phyloP scores from a whole-genome alignment of 2,888 invertebrate genomes.

The Ischnura elegans region DNA sequence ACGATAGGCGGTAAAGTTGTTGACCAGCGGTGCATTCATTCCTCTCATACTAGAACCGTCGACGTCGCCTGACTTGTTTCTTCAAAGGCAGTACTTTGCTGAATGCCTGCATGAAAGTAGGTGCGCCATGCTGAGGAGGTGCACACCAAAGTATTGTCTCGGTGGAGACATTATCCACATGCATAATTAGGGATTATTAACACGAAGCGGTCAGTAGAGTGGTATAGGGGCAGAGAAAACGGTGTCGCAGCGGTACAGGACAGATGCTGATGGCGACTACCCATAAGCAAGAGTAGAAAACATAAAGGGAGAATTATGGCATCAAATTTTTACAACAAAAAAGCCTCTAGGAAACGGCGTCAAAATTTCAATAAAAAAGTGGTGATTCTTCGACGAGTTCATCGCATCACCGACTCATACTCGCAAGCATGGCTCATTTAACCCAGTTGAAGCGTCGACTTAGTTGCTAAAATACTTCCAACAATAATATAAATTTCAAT shows the following conservation, averaged over 20 bases:
- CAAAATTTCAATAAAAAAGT: too few species aligned
- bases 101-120: not conserved
- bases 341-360: too few species aligned
- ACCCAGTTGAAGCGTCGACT: too few species aligned
- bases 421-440: too few species aligned
- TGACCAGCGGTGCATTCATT: not conserved
- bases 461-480: too few species aligned
- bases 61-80: not conserved
- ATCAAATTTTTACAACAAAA: too few species aligned
- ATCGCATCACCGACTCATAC: too few species aligned
- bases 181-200: not conserved
- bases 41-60: not conserved
- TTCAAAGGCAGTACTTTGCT: not conserved
- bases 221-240: not conserved
- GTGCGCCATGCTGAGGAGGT: slow-evolving; percentile 12
- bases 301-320: too few species aligned
- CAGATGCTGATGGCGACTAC: not conserved
- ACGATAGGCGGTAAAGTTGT: not conserved
- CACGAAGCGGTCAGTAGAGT: not conserved
- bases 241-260: not conserved
- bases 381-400: too few species aligned
- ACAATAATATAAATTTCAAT: too few species aligned
- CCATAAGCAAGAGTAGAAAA: not conserved
- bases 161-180: not conserved
- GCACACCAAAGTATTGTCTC: not conserved